Percentiles rank a stretch among this genome's conserved stretches.
Conservation (phyloP, 2,113 vertebrate genomes). For the Upupa epops region DNA sequence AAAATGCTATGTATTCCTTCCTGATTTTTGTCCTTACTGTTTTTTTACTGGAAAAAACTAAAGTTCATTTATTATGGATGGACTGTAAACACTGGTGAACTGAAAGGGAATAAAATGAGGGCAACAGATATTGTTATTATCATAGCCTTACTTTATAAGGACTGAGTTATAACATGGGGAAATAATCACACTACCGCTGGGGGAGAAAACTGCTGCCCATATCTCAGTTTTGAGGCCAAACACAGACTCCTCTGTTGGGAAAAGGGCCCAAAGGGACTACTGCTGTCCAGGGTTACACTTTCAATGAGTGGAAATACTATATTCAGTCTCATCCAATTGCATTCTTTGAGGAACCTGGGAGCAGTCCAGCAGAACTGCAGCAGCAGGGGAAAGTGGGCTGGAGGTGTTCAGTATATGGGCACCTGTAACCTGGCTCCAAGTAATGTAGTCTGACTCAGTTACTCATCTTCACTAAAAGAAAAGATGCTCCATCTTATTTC, state of each 20-base stretch:
- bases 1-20: background rate
- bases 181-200: background rate
- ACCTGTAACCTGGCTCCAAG: background rate
- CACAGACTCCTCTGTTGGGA: background rate
- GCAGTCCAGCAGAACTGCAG: background rate
- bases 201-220: background rate
- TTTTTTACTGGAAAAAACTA: background rate
- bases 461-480: background rate
- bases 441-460: background rate
- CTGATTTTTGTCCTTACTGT: background rate
- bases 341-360: background rate
- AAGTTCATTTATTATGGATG: background rate
- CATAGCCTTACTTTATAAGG: background rate
- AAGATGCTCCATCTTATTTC: background rate
- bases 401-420: background rate
- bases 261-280: background rate
- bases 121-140: background rate
- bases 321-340: background rate
- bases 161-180: background rate
- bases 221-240: background rate
- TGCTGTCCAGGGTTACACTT: background rate
- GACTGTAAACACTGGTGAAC: background rate
- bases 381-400: background rate
- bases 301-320: background rate
- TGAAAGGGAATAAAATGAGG: background rate